Conservation (phyloP, 2,113 vertebrate species). For the Donacobius atricapilla region DNA sequence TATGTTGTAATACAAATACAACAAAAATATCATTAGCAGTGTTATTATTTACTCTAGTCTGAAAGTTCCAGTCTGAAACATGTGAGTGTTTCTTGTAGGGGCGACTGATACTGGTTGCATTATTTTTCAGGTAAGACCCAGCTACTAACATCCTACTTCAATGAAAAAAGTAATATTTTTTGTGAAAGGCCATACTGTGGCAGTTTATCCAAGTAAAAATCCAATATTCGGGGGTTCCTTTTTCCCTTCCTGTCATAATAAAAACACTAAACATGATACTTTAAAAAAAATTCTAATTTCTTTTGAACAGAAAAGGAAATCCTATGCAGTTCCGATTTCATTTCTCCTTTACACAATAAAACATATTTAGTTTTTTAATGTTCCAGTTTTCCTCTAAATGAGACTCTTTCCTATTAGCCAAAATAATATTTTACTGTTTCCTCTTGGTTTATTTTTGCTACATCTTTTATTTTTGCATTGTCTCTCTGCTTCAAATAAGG, state of each 20-base stretch:
- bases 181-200: rapidly evolving
- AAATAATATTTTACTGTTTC: neutral
- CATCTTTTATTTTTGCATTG: neutral
- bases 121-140: neutral
- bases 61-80: neutral
- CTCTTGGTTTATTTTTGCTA: neutral
- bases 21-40: neutral
- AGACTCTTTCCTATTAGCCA: neutral
- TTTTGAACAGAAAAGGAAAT: neutral
- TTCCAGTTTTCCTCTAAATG: neutral
- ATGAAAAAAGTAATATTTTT: neutral
- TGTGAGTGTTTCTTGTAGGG: neutral
- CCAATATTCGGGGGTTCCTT: neutral
- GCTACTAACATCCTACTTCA: neutral
- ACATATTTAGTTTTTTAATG: neutral
- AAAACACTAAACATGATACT: neutral
- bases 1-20: neutral
- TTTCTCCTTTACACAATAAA: neutral
- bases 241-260: neutral
- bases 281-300: neutral
- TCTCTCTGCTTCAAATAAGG: neutral
- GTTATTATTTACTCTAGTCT: neutral
- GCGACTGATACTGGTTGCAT: neutral
- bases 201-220: neutral
- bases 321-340: neutral